Evolutionary conservation across 2,113 vertebrate genomes (phyloP).

Genomic region (Mus pahari): DNA sequence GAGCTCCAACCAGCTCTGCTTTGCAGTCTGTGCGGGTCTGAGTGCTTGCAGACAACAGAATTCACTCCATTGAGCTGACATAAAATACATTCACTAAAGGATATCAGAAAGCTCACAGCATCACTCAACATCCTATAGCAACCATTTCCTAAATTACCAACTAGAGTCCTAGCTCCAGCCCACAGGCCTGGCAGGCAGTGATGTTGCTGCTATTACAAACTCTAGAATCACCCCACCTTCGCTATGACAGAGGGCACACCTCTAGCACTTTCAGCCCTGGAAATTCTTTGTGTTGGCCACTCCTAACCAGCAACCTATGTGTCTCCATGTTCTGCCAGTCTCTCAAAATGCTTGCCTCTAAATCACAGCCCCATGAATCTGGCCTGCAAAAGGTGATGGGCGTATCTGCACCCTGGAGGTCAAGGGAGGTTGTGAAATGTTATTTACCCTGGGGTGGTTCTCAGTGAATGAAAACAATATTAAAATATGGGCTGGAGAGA

Average conservation of each 20-base stretch:
- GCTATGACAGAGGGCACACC: not conserved
- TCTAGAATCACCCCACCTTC: not conserved
- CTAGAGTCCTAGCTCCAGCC: not conserved
- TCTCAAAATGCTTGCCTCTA: not conserved
- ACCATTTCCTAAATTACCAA: not conserved
- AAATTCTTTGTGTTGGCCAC: not conserved
- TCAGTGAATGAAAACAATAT: not conserved
- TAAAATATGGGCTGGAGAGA: not conserved
- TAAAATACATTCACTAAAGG: not conserved
- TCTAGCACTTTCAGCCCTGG: not conserved
- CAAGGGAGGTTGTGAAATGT: not conserved
- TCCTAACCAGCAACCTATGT: not conserved
- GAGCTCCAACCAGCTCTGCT: not conserved
- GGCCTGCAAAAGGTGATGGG: not conserved
- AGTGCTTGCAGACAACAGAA: not conserved
- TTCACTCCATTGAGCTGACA: not conserved
- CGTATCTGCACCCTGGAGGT: not conserved
- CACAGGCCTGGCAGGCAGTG: not conserved
- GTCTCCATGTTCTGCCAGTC: not conserved
- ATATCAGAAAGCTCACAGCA: not conserved
- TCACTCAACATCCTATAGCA: not conserved
- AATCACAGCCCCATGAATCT: not conserved
- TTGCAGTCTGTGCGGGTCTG: not conserved
- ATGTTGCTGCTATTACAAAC: not conserved
- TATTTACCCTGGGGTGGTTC: not conserved